Conservation (phyloP, 2,113 vertebrate genomes). For the Oreocharis arfaki region DNA sequence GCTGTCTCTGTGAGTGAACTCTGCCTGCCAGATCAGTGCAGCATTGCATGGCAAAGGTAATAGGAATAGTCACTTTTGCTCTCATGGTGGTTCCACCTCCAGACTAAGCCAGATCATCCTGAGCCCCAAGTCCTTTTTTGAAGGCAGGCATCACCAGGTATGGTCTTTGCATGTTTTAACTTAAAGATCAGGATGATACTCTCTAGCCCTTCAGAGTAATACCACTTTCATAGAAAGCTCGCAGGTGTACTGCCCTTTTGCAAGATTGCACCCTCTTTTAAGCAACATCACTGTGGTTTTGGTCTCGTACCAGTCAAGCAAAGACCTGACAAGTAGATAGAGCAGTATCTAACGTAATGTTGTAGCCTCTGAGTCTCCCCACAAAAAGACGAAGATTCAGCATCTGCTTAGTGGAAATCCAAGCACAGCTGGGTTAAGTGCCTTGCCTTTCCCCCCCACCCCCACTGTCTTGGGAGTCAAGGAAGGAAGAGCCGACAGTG, state of each 20-base stretch:
- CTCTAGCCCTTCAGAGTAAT: not conserved
- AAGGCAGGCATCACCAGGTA: not conserved
- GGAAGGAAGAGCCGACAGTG: not conserved
- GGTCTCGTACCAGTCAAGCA: not conserved
- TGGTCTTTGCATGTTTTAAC: not conserved
- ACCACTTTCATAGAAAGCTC: not conserved
- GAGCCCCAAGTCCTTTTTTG: not conserved
- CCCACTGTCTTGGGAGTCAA: not conserved
- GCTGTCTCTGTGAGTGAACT: not conserved
- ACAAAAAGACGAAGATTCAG: not conserved
- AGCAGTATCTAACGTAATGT: not conserved
- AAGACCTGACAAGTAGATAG: not conserved
- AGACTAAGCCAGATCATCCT: not conserved
- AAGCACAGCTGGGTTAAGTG: not conserved
- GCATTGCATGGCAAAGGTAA: not conserved
- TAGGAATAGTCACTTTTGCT: not conserved
- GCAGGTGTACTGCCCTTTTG: no score
- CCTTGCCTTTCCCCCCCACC: not conserved
- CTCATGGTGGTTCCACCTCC: not conserved
- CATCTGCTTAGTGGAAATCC: not conserved
- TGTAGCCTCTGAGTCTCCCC: not conserved
- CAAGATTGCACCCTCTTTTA: not conserved
- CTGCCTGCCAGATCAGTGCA: not conserved
- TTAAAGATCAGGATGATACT: not conserved
- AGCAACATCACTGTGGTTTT: not conserved